phyloP scores from a whole-genome alignment of 2,797 vertebrate genomes.

The Sebastes diaconus region DNA sequence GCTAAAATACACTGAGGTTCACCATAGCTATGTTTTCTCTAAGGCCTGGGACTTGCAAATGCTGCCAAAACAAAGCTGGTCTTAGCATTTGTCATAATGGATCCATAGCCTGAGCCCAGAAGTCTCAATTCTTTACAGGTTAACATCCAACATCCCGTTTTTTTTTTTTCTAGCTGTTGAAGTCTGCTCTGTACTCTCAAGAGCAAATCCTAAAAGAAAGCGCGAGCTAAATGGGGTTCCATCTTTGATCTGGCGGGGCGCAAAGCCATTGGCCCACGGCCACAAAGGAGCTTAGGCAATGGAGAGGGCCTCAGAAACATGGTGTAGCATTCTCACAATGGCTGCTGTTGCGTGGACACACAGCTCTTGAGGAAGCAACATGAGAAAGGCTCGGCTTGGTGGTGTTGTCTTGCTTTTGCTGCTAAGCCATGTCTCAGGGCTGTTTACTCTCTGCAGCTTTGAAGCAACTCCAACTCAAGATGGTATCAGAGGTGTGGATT shows the following conservation, averaged over 20 bases:
- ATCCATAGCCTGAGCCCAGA: conserved; percentile 55
- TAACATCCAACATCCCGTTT: conserved; percentile 72
- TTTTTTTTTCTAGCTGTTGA: conserved; percentile 47
- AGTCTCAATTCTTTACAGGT: conserved; percentile 71
- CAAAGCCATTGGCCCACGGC: conserved; percentile 79
- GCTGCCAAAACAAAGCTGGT: conserved; percentile 66
- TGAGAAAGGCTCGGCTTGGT: conserved; percentile 58
- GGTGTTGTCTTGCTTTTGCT: conserved; percentile 63
- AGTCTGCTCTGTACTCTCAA: conserved; percentile 69
- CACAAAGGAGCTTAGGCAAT: conserved; percentile 81
- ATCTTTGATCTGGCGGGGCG: conserved; percentile 83
- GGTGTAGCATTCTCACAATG: conserved; percentile 79
- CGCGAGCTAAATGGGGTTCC: conserved; percentile 78
- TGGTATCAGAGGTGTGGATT: conserved; percentile 66
- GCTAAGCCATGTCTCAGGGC: conserved; percentile 65
- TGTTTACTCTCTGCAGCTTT: conserved; percentile 72
- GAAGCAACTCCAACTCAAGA: conserved; percentile 71
- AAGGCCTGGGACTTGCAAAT: conserved; percentile 48
- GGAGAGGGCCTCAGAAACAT: conserved; percentile 79
- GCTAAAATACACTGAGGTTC: conserved; percentile 47
- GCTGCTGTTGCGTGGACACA: conserved; percentile 65
- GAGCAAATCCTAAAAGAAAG: conserved; percentile 81
- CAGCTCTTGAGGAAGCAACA: conserved; percentile 69
- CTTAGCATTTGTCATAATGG: conserved; percentile 69
- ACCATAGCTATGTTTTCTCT: conserved; percentile 51